Percentiles rank a stretch among this genome's conserved stretches.
Conservation (phyloP, 2,113 vertebrate genomes). For the Gnathonemus longibarbis region DNA sequence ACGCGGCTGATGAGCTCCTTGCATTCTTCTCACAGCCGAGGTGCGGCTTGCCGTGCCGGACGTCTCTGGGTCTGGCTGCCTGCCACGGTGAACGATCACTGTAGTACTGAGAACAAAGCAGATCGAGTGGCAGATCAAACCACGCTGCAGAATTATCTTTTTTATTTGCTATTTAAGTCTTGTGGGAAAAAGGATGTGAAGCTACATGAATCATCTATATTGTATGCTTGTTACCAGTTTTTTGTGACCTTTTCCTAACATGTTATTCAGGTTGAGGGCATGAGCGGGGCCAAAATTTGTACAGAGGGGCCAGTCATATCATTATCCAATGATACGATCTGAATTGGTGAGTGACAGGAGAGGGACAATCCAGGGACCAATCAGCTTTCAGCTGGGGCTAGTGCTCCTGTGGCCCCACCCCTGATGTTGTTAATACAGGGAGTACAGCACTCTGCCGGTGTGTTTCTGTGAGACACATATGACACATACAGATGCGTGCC, state of each 20-base stretch:
- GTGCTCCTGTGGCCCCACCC: not conserved
- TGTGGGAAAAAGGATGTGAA: not conserved
- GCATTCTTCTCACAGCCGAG: not conserved
- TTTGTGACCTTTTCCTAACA: not conserved
- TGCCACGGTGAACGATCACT: not conserved
- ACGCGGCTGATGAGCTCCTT: conserved; percentile 21
- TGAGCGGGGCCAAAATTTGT: not conserved
- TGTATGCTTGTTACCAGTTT: not conserved
- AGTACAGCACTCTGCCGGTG: not conserved
- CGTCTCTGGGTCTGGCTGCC: not conserved
- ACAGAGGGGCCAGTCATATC: not conserved
- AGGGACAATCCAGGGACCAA: not conserved
- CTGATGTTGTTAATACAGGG: not conserved
- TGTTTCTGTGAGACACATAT: conserved; percentile 18
- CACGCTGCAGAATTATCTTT: not conserved
- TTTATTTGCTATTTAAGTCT: not conserved
- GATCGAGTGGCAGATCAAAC: not conserved
- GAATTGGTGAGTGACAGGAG: not conserved
- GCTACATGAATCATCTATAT: not conserved
- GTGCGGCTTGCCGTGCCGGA: not conserved
- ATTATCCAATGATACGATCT: not conserved
- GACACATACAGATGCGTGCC: not conserved
- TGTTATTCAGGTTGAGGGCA: not conserved
- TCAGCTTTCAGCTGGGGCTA: not conserved
- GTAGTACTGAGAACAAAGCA: conserved; percentile 35